Conservation (phyloP, 2,113 vertebrate species). For the Aspiorhynchus laticeps region DNA sequence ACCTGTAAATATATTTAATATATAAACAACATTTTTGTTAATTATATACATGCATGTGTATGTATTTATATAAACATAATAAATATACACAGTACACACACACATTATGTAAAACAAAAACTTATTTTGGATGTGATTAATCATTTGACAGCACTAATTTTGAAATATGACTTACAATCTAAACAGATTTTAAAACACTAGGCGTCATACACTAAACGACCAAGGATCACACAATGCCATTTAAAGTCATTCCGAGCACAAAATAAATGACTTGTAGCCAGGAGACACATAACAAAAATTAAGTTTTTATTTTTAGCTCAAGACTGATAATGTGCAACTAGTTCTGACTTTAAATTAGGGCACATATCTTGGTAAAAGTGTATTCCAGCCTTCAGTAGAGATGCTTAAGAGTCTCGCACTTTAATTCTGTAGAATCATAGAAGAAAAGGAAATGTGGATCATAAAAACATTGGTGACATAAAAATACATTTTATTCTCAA, state of each 20-base stretch:
- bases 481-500: slow-evolving; percentile 6
- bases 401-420: background rate
- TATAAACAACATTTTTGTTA: too few relatives aligned
- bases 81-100: too few relatives aligned
- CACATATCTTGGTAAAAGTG: background rate
- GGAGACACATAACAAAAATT: too few relatives aligned
- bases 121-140: too few relatives aligned
- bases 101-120: too few relatives aligned
- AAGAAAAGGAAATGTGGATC: background rate
- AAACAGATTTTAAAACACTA: background rate
- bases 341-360: background rate
- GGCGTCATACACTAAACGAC: background rate
- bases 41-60: too few relatives aligned
- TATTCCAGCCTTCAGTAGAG: background rate
- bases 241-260: too few relatives aligned
- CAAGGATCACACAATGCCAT: background rate
- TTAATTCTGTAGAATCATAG: background rate
- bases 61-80: too few relatives aligned
- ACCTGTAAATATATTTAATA: too few relatives aligned
- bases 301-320: background rate
- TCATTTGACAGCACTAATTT: too few relatives aligned
- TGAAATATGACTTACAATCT: background rate
- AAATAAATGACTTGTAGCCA: too few relatives aligned
- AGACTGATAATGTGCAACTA: background rate
- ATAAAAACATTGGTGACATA: background rate